Evolutionary conservation across 1,140 invertebrate genomes (phyloP), one percentile per base, ranked within the genome.

Genomic region (Aporrectodea caliginosa): DNA sequence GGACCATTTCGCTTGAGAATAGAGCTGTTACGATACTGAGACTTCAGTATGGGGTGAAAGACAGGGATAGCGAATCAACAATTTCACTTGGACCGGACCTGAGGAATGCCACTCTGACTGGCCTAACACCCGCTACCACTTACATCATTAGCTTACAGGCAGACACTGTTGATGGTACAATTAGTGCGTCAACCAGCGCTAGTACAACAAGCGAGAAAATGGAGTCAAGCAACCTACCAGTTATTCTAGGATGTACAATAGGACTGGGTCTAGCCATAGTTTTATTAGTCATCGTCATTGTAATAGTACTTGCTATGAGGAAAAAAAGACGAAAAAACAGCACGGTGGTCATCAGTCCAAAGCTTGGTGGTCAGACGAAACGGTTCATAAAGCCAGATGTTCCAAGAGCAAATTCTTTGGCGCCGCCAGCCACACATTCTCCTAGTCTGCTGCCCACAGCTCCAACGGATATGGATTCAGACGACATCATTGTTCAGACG

Each of bases 401-500:
- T 12, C 22, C 43, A 58, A 58, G 43, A 22, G 6, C 43, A 58
- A 58, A 58, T 58, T 58, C 43, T 58, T 22, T 12, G 43, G 22
- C 22, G 22, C 22, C 43, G 22, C 43, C 6, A 58, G 22, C 6
- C 6, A 22, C 43, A 58, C 43, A 58, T 22, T 58, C 43, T 6
- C 43, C 43, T 58, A 22, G 22, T 22, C 43, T 22, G 22, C 43
- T 12, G 22, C 6, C 6, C 22, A 22, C 43, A 12, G 6, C 43
- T 6, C 43, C 43, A 12, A 58, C 43, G 22, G 35, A n/a, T 22
- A n/a, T 27, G n/a, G n/a, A n/a, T 31, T 68, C 75, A 0, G 75
- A 27, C n/a, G 75, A 76, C n/a, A 32, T 76, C 35, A 76, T 76
- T 16, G 35, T 29, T n/a, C 43, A 32, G 16, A 58, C 75, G 22